Evolutionary conservation across 2,797 vertebrate genomes (phyloP).

Genomic region (Mus minutoides): DNA sequence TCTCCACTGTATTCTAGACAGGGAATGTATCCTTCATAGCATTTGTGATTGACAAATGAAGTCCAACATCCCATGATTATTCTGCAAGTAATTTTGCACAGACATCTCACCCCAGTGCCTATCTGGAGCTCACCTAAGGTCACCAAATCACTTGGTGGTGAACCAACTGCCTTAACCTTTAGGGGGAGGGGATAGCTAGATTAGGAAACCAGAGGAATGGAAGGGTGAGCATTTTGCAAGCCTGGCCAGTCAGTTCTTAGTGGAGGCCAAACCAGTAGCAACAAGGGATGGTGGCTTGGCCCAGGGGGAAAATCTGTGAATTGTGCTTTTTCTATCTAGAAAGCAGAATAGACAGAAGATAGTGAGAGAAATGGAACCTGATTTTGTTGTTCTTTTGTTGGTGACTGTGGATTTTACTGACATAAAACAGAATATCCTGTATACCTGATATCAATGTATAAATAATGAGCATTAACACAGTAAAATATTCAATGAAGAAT

Average conservation of each 20-base stretch:
- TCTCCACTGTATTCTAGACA: constrained; percentile 56
- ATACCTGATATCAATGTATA: constrained; percentile 84
- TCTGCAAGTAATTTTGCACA: constrained; percentile 42
- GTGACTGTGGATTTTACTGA: constrained; percentile 74
- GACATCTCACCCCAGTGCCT: constrained; percentile 77
- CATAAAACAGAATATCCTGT: constrained; percentile 82
- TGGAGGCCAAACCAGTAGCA: constrained; percentile 47
- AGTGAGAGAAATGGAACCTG: not conserved
- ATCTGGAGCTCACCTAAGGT: constrained; percentile 73
- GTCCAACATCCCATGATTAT: constrained; percentile 3
- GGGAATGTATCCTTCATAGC: not conserved
- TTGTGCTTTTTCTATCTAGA: constrained; percentile 61
- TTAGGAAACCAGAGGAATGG: constrained; percentile 51
- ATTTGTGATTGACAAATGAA: constrained; percentile 67
- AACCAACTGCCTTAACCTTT: constrained; percentile 78
- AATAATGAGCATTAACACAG: constrained; percentile 84
- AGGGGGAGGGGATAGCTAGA: not conserved
- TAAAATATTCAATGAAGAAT: constrained; percentile 86
- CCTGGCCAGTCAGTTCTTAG: constrained; percentile 35
- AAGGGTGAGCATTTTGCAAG: constrained; percentile 42
- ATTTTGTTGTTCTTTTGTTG: constrained; percentile 11
- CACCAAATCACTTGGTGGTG: constrained; percentile 72
- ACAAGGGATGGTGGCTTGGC: constrained; percentile 23
- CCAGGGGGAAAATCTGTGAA: constrained; percentile 26
- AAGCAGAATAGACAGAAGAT: constrained; percentile 31